Base-by-base conservation (phyloP, 2,888 invertebrate genomes). In the Hipparchia sbordonii region DNA sequence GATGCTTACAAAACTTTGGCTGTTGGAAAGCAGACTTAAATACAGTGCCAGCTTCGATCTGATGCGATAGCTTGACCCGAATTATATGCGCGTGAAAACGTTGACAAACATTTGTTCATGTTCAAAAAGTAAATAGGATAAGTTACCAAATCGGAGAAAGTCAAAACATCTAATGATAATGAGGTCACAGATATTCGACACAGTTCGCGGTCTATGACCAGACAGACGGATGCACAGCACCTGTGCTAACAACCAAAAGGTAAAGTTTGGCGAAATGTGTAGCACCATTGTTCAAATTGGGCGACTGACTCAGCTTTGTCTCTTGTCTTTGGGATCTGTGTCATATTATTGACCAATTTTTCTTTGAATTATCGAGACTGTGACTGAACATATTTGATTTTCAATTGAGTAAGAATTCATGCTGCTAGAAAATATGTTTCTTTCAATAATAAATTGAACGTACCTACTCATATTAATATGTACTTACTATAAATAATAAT, bases 261-360 rank as follows among this genome's bases (percentile, higher is more conserved):
- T 80, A 82, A 80, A 77, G 79, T 82, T 81, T 82, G 78, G 77
- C 77, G 72, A 82, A 80, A 81, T 78, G 78, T 75, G 78, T 79
- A 77, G 81, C 78, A 75, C 67, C 79, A 74, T 77, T 74, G 74
- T 74, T 74, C 67, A 71, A 78, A 78, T 75, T 78, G 67, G 77
- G 73, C 75, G 69, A 77, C 73, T 74, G 74, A 72, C 72, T 76
- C 74, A 76, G 67, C 52, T 65, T 48, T 57, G 72, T 66, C 13
- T 73, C 52, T 75, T 71, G 73, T 75, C 7, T 66, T 13, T 23
- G 23, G 12, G 13, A 73, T 75, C 72, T 71, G 75, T 75, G 75
- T 73, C 72, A 70, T 56, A 9, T 52, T 23, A 46, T 70, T 70
- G 70, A 62, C 46, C 56, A 70, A 70, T 62, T 70, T 61, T 70